These are phyloP conservation scores for Tridacna gigas DNA, from an alignment of 2,888 invertebrate genomes.

Conservation along the genomic window DNA sequence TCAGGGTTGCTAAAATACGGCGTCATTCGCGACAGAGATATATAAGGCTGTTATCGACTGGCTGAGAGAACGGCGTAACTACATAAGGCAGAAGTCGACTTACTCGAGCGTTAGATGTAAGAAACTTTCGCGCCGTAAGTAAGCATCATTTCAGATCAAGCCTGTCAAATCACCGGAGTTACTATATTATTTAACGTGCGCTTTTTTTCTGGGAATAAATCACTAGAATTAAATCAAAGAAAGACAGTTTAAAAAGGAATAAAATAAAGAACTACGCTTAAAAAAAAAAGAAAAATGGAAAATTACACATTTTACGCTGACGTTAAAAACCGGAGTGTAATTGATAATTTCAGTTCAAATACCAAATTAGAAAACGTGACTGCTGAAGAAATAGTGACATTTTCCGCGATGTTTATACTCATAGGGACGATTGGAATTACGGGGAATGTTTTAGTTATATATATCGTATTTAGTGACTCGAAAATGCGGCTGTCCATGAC, in stretches of 20 bases:
- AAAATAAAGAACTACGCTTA: neutral
- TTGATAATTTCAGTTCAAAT: conserved; percentile 18
- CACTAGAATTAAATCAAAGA: neutral
- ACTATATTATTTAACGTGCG: too few relatives aligned
- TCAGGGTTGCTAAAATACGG: too few relatives aligned
- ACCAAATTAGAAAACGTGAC: conserved; percentile 77
- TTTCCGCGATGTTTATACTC: conserved; percentile 80
- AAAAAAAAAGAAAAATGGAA: neutral
- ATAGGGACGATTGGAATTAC: conserved; percentile 83
- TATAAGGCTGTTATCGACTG: too few relatives aligned
- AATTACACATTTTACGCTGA: conserved; percentile 19
- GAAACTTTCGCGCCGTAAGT: too few relatives aligned
- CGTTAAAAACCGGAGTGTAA: conserved; percentile 17
- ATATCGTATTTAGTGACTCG: conserved; percentile 81
- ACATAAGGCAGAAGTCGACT: too few relatives aligned
- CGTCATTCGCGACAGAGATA: too few relatives aligned
- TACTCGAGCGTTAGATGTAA: too few relatives aligned
- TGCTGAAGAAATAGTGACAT: conserved; percentile 83
- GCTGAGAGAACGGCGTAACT: too few relatives aligned
- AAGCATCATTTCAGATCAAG: too few relatives aligned
- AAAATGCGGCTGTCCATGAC: conserved; percentile 83
- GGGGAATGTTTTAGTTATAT: conserved; percentile 84
- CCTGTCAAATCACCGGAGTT: too few relatives aligned
- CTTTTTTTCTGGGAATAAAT: too few relatives aligned
- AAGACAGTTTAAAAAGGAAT: neutral